phyloP scores from a whole-genome alignment of 2,113 vertebrate species.

The Onychostoma macrolepis region DNA sequence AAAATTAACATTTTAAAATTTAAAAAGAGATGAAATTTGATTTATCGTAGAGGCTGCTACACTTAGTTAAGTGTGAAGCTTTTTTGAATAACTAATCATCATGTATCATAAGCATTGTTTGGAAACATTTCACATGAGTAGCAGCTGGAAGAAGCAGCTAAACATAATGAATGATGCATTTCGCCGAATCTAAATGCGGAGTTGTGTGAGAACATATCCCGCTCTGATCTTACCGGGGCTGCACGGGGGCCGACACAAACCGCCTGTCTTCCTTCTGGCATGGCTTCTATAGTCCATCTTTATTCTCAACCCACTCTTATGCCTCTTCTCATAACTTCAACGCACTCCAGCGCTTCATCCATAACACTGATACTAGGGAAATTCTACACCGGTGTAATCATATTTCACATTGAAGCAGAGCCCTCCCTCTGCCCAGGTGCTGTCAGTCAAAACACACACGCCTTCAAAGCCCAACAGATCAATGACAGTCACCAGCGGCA shows the following conservation, averaged over 20 bases:
- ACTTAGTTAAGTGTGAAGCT: background rate
- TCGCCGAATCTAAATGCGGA: no score
- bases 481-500: background rate
- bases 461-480: background rate
- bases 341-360: background rate
- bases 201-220: no score
- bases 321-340: background rate
- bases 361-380: conserved; percentile 1
- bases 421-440: conserved; percentile 21
- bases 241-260: background rate
- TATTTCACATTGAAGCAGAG: conserved; percentile 36
- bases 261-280: conserved; percentile 18
- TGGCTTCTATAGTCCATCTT: conserved; percentile 51
- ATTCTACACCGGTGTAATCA: background rate
- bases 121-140: background rate
- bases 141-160: background rate
- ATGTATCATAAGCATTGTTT: background rate
- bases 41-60: background rate
- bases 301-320: background rate
- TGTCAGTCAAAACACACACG: conserved; percentile 16
- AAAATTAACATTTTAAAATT: background rate
- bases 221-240: conserved; percentile 41
- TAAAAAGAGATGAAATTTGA: background rate
- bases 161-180: no score
- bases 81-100: background rate